A percentile compares a stretch with the other conserved stretches of the same genome.
Evolutionary conservation across 1,140 invertebrate genomes (phyloP).

Genomic region (Cydia strobilella): DNA sequence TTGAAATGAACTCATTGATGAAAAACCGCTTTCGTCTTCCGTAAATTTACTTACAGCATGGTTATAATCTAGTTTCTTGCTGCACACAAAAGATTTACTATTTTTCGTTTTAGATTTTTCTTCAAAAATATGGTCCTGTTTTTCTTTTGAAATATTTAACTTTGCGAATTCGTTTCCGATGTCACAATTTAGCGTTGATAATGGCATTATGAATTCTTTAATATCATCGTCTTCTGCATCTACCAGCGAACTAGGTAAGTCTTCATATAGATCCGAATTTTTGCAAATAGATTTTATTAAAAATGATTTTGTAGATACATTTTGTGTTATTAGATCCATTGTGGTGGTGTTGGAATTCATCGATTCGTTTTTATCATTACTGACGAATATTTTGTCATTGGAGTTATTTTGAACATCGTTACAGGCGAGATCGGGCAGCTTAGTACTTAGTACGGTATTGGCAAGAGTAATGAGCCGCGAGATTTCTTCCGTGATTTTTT

Average conservation of each 20-base stretch:
- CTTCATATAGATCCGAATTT: constrained; percentile 45
- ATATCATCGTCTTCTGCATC: constrained; percentile 49
- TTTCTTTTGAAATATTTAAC: constrained; percentile 69
- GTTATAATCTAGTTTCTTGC: constrained; percentile 52
- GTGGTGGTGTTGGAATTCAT: constrained; percentile 40
- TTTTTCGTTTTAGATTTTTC: constrained; percentile 46
- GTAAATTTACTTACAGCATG: constrained; percentile 73
- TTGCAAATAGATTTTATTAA: constrained; percentile 49
- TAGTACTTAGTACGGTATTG: constrained; percentile 73
- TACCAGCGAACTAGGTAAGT: constrained; percentile 48
- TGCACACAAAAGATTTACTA: constrained; percentile 67
- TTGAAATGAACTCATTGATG: constrained; percentile 90
- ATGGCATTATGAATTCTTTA: constrained; percentile 54
- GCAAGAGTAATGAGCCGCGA: constrained; percentile 73
- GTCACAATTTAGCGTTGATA: constrained; percentile 49
- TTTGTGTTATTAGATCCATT: constrained; percentile 50
- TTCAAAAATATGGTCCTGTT: constrained; percentile 37
- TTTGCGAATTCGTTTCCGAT: constrained; percentile 69
- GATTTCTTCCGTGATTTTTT: constrained; percentile 70
- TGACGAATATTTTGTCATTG: constrained; percentile 41
- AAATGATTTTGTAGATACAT: constrained; percentile 44
- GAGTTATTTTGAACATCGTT: constrained; percentile 41
- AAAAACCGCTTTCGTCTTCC: constrained; percentile 91
- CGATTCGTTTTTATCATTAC: constrained; percentile 42
- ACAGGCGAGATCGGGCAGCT: constrained; percentile 68